phyloP scores from a whole-genome alignment of 2,888 invertebrate species.

The Amphipoea lucens region DNA sequence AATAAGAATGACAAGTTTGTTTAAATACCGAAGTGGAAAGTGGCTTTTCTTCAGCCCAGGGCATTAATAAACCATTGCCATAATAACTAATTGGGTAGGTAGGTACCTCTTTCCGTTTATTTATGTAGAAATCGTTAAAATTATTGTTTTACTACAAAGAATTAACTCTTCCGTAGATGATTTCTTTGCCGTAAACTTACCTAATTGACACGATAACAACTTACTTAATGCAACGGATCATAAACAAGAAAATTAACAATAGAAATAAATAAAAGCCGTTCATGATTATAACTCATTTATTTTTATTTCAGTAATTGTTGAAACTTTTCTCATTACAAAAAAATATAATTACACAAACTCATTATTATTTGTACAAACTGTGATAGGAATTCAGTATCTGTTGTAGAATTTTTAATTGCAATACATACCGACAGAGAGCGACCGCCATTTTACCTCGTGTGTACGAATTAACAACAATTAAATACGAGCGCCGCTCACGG shows the following conservation, averaged over 20 bases:
- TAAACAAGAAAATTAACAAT: constrained; percentile 27
- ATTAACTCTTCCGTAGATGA: constrained; percentile 12
- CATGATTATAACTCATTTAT: constrained; percentile 22
- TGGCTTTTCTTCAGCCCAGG: background rate
- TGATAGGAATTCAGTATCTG: constrained; percentile 54
- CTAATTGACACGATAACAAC: constrained; percentile 43
- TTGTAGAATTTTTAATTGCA: constrained; percentile 64
- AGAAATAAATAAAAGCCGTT: constrained; percentile 34
- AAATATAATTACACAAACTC: constrained; percentile 39
- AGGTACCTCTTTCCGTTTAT: background rate
- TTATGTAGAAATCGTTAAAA: constrained; percentile 2
- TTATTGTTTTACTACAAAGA: constrained; percentile 4
- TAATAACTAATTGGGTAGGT: background rate
- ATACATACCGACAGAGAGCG: constrained; percentile 51
- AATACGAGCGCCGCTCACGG: constrained; percentile 78
- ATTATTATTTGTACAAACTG: constrained; percentile 38
- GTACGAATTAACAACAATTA: constrained; percentile 72
- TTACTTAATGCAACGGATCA: constrained; percentile 16
- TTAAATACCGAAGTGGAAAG: background rate
- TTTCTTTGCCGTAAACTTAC: constrained; percentile 17
- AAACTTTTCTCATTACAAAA: constrained; percentile 42
- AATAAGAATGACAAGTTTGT: background rate
- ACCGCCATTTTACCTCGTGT: constrained; percentile 62
- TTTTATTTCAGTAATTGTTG: constrained; percentile 39
- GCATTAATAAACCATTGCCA: background rate